phyloP scores from a whole-genome alignment of 2,888 invertebrate genomes.

The Tetrapedia diversipes region DNA sequence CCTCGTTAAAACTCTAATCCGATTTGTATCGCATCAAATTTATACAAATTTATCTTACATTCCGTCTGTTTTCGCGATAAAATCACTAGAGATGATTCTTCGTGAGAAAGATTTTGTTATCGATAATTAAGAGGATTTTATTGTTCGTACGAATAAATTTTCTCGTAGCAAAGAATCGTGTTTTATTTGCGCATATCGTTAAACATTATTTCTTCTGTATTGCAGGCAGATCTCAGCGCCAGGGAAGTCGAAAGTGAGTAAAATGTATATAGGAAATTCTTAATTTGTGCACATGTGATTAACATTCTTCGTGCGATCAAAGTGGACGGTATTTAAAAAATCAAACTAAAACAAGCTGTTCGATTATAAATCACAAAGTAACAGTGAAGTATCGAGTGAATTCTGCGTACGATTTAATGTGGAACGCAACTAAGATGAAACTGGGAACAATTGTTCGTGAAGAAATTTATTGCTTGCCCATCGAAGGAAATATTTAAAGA shows the following conservation, averaged over 20 bases:
- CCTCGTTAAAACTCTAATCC: conserved; percentile 1
- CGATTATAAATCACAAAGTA: background rate
- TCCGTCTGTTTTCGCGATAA: too few species aligned
- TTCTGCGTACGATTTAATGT: conserved; percentile 3
- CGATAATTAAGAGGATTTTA: too few species aligned
- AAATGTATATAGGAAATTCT: conserved; percentile 38
- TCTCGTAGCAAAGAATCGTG: background rate
- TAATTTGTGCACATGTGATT: conserved; percentile 26
- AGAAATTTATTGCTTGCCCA: too few species aligned
- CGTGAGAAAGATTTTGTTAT: background rate
- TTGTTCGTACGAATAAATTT: too few species aligned
- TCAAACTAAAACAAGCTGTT: background rate
- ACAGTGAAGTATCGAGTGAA: conserved; percentile 47
- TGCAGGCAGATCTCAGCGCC: conserved; percentile 93
- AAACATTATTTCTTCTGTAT: conserved; percentile 68
- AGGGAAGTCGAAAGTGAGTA: conserved; percentile 96
- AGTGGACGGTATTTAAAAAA: background rate
- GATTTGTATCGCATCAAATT: too few species aligned
- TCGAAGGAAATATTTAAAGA: conserved; percentile 7
- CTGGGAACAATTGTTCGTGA: conserved; percentile 12
- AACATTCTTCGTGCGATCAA: conserved; percentile 16
- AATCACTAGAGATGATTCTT: background rate
- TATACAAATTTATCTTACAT: too few species aligned
- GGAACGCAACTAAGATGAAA: conserved; percentile 13
- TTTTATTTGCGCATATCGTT: background rate